Evolutionary conservation across 30 jellyfish, hydroid and myxozoan species (phyloP).

Genomic region (Pseudorhiza aurosa): DNA sequence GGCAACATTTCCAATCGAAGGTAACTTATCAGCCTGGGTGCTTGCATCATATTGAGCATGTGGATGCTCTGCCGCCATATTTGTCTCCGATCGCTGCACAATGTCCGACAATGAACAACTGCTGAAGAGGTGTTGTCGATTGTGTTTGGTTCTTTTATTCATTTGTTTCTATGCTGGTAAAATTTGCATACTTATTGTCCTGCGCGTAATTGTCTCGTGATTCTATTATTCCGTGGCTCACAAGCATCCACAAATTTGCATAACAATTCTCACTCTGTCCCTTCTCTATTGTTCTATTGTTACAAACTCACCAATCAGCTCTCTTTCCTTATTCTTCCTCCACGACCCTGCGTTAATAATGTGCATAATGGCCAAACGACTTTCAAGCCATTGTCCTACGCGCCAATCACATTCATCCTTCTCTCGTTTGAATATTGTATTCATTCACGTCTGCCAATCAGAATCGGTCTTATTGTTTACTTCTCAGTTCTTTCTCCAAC

Average conservation of each 20-base stretch:
- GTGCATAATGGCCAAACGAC: not conserved
- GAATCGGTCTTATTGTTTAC: not conserved
- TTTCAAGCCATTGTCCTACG: not conserved
- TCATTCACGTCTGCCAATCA: slow-evolving; percentile 8
- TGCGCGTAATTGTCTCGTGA: slow-evolving; percentile 23
- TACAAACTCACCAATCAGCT: not conserved
- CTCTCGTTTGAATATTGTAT: not conserved
- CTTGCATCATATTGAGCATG: slow-evolving; percentile 78
- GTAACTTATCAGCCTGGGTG: slow-evolving; percentile 27
- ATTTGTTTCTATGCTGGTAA: slow-evolving; percentile 61
- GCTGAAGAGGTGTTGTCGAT: slow-evolving; percentile 82
- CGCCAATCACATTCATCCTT: not conserved
- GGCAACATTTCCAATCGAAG: slow-evolving; percentile 56
- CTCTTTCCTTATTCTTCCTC: not conserved
- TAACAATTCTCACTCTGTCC: slow-evolving; percentile 3
- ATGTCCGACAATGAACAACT: slow-evolving; percentile 80
- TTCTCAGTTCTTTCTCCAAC: not conserved
- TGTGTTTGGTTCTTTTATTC: slow-evolving; percentile 70
- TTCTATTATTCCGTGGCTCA: slow-evolving; percentile 20
- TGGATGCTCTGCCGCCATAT: slow-evolving; percentile 92
- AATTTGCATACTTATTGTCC: slow-evolving; percentile 66
- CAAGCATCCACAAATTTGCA: slow-evolving; percentile 39
- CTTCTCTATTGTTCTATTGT: slow-evolving; percentile 4
- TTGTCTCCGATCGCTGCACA: slow-evolving; percentile 68
- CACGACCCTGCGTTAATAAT: not conserved